Base-by-base conservation (phyloP, 2,888 invertebrate genomes). In the Noctua comes region DNA sequence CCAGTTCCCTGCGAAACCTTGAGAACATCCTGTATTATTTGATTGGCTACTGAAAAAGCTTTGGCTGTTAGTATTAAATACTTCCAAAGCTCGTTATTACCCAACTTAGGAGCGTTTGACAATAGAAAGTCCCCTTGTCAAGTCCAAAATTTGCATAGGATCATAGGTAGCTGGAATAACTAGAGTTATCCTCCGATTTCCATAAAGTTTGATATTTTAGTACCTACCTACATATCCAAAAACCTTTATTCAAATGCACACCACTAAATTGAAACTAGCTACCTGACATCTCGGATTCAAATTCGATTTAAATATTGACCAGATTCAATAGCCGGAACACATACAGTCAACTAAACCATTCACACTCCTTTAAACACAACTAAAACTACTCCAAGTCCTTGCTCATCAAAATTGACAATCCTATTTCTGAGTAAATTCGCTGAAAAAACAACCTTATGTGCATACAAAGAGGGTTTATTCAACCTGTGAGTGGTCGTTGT, bases 341-440 rank as follows among this genome's bases (percentile, higher is more conserved):
- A 75, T 76, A 82, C 80, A 81, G 71, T 84, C 81, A 82, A 84
- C 80, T 81, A 71, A 80, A 57, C 80, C 73, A 81, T 88, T 86
- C 76, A 79, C 85, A 83, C 86, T 83, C 85, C 83, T 86, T 76
- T 83, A 86, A 86, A 90, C 85, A 82, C 84, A 89, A 88, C 89
- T 88, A 87, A 90, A 90, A 89, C 86, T 88, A 82, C 80, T 82
- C 73, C 82, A 86, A 86, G 81, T 87, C 82, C 73, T 64, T 70
- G 59, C 78, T 78, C 83, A 80, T 89, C 86, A 81, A 80, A 82
- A 82, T 81, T 77, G 71, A 76, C 79, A 80, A 84, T 27, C 59
- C 43, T 77, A 64, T 68, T 57, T 62, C 16, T 69, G 57, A 46
- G 59, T 24, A 43, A 64, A 68, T 62, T 80, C 75, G 78, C 62